phyloP scores from a whole-genome alignment of 1,140 invertebrate genomes.

The Vollenhovia emeryi region DNA sequence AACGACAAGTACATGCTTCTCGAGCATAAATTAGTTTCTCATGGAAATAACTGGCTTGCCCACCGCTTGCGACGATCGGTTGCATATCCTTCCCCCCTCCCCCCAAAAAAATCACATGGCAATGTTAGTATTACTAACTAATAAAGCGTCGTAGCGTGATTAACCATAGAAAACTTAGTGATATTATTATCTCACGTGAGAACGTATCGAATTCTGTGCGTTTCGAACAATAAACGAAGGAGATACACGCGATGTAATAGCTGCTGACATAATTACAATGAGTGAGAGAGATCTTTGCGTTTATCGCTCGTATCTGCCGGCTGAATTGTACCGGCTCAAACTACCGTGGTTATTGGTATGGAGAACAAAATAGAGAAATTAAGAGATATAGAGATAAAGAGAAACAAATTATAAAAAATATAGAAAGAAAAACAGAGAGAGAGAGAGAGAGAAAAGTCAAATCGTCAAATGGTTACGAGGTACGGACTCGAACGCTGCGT shows the following conservation, averaged over 20 bases:
- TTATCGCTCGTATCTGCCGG: slow-evolving; percentile 37
- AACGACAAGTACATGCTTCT: not conserved
- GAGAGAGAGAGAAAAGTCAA: slow-evolving; percentile 50
- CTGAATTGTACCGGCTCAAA: slow-evolving; percentile 2
- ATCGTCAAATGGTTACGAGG: slow-evolving; percentile 62
- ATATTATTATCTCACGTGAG: slow-evolving; percentile 76
- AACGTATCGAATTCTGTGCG: slow-evolving; percentile 64
- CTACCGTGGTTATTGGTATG: slow-evolving; percentile 39
- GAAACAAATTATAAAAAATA: slow-evolving; percentile 47
- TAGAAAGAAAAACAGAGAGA: slow-evolving; percentile 23
- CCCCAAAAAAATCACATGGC: slow-evolving; percentile 71
- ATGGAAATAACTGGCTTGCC: slow-evolving; percentile 11
- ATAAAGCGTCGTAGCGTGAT: slow-evolving; percentile 80
- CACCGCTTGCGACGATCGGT: slow-evolving; percentile 43
- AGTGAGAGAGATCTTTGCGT: slow-evolving; percentile 60
- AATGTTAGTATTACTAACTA: slow-evolving; percentile 82
- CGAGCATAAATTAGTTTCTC: not conserved
- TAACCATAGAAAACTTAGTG: slow-evolving; percentile 76
- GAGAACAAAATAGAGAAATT: slow-evolving; percentile 15
- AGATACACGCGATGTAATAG: slow-evolving; percentile 53
- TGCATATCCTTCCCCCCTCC: slow-evolving; percentile 38
- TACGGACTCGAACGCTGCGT: slow-evolving; percentile 63
- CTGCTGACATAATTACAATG: slow-evolving; percentile 63
- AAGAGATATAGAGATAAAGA: slow-evolving; percentile 22
- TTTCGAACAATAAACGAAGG: slow-evolving; percentile 51